Conservation (phyloP, 2,113 vertebrate genomes). For the Anarhynchus alexandrinus region DNA sequence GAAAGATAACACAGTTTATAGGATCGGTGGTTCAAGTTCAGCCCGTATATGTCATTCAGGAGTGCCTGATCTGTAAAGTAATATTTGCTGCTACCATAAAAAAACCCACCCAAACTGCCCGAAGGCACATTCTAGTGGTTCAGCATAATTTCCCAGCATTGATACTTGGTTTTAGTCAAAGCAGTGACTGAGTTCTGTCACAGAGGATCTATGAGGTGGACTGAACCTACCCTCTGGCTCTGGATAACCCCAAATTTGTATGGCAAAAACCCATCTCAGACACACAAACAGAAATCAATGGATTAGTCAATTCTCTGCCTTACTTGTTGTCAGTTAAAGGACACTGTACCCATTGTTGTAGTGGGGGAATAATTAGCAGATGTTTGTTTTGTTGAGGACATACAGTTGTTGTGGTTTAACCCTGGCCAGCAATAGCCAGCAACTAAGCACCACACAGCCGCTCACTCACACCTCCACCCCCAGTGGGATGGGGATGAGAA, state of each 20-base stretch:
- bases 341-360: neutral
- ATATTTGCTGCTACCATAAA: neutral
- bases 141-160: neutral
- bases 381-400: neutral
- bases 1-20: neutral
- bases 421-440: neutral
- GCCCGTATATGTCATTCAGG: neutral
- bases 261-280: conserved; percentile 2
- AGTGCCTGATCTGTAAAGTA: neutral
- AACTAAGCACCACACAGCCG: neutral
- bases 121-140: neutral
- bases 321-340: neutral
- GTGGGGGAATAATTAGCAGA: neutral
- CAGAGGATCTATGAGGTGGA: neutral
- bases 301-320: conserved; percentile 14
- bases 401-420: neutral
- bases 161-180: neutral
- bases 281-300: neutral
- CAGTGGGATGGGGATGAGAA: neutral
- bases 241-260: neutral
- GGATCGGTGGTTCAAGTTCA: neutral
- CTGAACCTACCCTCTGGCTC: neutral
- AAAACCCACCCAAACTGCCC: neutral
- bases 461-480: neutral
- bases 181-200: conserved; percentile 39